Evolutionary conservation across 2,113 vertebrate genomes (phyloP).

Genomic region (Mola mola): DNA sequence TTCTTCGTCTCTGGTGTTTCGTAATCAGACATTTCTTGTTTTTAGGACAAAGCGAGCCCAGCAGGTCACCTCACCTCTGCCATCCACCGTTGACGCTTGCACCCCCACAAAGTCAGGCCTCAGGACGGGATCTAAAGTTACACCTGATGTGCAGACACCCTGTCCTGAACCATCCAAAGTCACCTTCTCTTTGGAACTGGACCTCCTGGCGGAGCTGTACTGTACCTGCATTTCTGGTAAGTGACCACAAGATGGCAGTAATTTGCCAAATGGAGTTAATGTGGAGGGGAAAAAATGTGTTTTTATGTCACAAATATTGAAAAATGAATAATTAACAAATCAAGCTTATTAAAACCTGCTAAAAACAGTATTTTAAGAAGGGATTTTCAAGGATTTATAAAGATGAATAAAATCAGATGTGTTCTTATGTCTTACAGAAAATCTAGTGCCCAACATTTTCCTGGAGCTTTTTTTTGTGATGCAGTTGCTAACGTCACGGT

Average conservation of each 20-base stretch:
- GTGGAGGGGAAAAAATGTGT: too few relatives aligned
- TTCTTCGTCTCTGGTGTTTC: background rate
- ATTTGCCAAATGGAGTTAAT: background rate
- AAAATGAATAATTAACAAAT: background rate
- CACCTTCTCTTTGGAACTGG: slow-evolving; percentile 84
- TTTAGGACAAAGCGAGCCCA: slow-evolving; percentile 88
- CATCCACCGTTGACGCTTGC: slow-evolving; percentile 63
- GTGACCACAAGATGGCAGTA: slow-evolving; percentile 49
- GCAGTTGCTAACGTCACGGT: slow-evolving; percentile 91
- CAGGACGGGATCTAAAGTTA: slow-evolving; percentile 73
- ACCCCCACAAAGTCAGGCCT: slow-evolving; percentile 79
- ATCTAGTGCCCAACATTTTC: slow-evolving; percentile 95
- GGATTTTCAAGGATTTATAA: background rate
- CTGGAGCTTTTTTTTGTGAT: slow-evolving; percentile 97
- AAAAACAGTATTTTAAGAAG: background rate
- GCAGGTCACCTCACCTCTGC: slow-evolving; percentile 74
- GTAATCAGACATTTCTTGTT: background rate
- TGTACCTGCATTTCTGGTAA: slow-evolving; percentile 92
- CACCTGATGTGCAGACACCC: slow-evolving; percentile 79
- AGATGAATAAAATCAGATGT: background rate
- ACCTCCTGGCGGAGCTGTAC: slow-evolving; percentile 90
- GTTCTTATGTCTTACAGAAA: slow-evolving; percentile 81
- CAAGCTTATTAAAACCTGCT: background rate
- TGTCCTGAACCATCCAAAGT: slow-evolving; percentile 86
- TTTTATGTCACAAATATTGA: too few relatives aligned